A percentile compares a stretch with the other conserved stretches of the same genome.
Evolutionary conservation across 2,888 invertebrate genomes (phyloP).

Genomic region (Theretra japonica): DNA sequence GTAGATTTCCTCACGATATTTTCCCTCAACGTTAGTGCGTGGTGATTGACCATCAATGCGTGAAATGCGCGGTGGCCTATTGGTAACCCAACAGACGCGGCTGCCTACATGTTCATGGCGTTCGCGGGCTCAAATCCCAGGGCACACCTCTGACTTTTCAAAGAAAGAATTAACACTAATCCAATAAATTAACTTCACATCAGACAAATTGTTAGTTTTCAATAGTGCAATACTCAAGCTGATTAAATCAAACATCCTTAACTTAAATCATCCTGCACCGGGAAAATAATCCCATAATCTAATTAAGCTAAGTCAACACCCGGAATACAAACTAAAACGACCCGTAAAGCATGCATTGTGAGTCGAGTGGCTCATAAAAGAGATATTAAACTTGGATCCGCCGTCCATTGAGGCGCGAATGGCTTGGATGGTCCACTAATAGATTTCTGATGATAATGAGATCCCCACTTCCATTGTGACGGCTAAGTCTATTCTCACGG

Average conservation of each 20-base stretch:
- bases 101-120: no score
- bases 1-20: no score
- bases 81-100: no score
- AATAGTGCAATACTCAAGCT: not conserved
- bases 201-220: no score
- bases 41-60: no score
- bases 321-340: not conserved
- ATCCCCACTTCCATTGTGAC: slow-evolving; percentile 1
- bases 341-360: not conserved
- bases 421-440: slow-evolving; percentile 33
- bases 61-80: no score
- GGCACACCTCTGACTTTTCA: no score
- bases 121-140: no score
- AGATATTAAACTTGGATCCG: slow-evolving; percentile 13
- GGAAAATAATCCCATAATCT: not conserved
- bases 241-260: not conserved
- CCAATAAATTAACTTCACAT: no score
- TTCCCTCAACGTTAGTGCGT: no score
- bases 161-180: no score
- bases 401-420: slow-evolving; percentile 7
- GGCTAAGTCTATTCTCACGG: slow-evolving; percentile 9
- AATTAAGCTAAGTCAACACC: not conserved
- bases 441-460: slow-evolving; percentile 32
- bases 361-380: slow-evolving; percentile 6
- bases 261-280: not conserved